phyloP scores from a whole-genome alignment of 2,797 vertebrate species.

The Sebastes trivittatus region DNA sequence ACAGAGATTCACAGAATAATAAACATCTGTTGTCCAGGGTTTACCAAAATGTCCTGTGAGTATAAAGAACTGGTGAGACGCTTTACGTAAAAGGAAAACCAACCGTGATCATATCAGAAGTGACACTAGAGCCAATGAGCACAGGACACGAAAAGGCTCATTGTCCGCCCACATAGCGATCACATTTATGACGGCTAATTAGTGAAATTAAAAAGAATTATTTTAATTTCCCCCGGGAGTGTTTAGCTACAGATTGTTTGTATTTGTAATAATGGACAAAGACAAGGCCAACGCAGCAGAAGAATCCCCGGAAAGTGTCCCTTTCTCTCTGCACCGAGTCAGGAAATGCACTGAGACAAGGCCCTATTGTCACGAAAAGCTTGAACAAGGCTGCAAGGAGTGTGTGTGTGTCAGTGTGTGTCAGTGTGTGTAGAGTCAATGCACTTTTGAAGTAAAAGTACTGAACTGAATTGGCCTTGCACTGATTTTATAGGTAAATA shows the following conservation, averaged over 20 bases:
- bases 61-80: not conserved
- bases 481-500: conserved; percentile 23
- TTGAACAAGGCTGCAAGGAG: conserved; percentile 2
- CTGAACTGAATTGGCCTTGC: conserved; percentile 13
- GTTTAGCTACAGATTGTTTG: conserved; percentile 1
- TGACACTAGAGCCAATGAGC: not conserved
- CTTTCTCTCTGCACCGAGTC: conserved; percentile 51
- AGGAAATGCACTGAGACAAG: conserved; percentile 63
- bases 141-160: not conserved
- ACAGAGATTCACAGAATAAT: not conserved
- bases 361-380: conserved; percentile 49
- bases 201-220: conserved; percentile 27
- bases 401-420: not conserved
- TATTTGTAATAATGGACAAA: not conserved
- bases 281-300: conserved; percentile 40
- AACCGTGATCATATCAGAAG: conserved; percentile 25
- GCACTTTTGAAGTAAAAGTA: conserved; percentile 8
- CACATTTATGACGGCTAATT: conserved; percentile 27
- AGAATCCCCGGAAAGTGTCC: conserved; percentile 73
- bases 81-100: conserved; percentile 18
- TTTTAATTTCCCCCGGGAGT: conserved; percentile 32
- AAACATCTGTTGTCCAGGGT: not conserved
- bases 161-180: conserved; percentile 35
- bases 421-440: conserved; percentile 16
- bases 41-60: not conserved